Evolutionary conservation across 2,888 invertebrate genomes (phyloP).

Genomic region (Drosophila algonquin): DNA sequence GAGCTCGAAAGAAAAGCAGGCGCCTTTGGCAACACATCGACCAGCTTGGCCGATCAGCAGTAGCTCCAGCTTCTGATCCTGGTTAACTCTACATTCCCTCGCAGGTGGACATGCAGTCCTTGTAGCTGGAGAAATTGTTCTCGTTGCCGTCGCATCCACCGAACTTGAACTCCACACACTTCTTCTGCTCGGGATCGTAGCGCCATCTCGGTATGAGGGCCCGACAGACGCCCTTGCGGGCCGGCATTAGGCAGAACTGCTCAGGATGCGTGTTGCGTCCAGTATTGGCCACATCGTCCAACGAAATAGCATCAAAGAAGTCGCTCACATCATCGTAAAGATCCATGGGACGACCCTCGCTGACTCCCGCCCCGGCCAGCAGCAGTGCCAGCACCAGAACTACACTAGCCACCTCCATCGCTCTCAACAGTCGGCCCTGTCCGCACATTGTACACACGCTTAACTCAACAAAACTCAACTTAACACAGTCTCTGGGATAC

Average conservation of each 20-base stretch:
- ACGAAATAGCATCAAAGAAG: constrained; percentile 81
- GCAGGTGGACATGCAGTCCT: constrained; percentile 85
- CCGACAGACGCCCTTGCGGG: constrained; percentile 83
- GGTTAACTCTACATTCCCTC: constrained; percentile 81
- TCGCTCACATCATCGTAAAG: constrained; percentile 83
- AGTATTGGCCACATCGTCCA: constrained; percentile 81
- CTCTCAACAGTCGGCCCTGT: constrained; percentile 52
- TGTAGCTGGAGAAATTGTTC: constrained; percentile 85
- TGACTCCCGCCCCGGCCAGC: constrained; percentile 22
- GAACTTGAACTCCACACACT: constrained; percentile 85
- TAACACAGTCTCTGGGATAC: constrained; percentile 3
- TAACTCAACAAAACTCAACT: background rate
- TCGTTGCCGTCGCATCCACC: constrained; percentile 86
- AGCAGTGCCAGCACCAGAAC: constrained; percentile 43
- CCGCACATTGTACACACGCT: constrained; percentile 29
- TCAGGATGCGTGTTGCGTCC: constrained; percentile 77
- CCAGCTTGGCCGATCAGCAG: constrained; percentile 49
- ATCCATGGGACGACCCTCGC: constrained; percentile 76
- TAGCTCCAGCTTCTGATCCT: constrained; percentile 21
- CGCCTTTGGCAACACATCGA: constrained; percentile 74
- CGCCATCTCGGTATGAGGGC: constrained; percentile 84
- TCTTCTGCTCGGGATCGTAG: constrained; percentile 84
- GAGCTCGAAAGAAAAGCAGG: constrained; percentile 54
- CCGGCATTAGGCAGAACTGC: constrained; percentile 82
- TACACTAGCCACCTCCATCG: constrained; percentile 24